These are phyloP conservation scores for Aphrophora alni DNA, from an alignment of 2,888 invertebrate species.

Conservation along the genomic window DNA sequence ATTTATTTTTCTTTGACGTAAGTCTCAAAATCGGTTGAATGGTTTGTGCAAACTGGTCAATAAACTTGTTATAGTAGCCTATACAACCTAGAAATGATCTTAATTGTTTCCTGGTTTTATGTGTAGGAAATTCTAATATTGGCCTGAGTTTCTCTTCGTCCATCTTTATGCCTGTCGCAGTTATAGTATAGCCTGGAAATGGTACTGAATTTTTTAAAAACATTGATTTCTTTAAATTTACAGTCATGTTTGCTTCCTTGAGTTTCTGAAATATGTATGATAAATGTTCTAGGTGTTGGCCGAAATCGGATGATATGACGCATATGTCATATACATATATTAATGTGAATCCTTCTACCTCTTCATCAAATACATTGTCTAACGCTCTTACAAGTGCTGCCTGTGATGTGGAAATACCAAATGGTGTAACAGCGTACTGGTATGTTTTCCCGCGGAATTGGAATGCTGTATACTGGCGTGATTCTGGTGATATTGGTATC, in stretches of 20 bases:
- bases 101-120: neutral
- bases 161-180: neutral
- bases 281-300: neutral
- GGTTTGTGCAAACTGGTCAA: neutral
- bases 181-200: slow-evolving; percentile 16
- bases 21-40: neutral
- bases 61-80: slow-evolving; percentile 14
- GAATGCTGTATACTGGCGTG: too few relatives aligned
- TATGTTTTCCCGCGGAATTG: too few relatives aligned
- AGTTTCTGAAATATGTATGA: neutral
- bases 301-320: neutral
- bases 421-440: too few relatives aligned
- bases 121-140: neutral
- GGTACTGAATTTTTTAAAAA: neutral
- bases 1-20: too few relatives aligned
- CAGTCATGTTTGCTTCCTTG: too few relatives aligned
- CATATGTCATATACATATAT: slow-evolving; percentile 2
- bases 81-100: slow-evolving; percentile 10
- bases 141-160: neutral
- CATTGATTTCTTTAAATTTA: neutral
- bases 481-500: too few relatives aligned
- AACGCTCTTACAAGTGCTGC: neutral
- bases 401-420: too few relatives aligned
- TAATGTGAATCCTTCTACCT: slow-evolving; percentile 9
- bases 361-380: slow-evolving; percentile 2